Percentiles rank a stretch among this genome's conserved stretches.
Evolutionary conservation across 2,888 invertebrate species (phyloP).

Genomic region (Mellilla xanthometata): DNA sequence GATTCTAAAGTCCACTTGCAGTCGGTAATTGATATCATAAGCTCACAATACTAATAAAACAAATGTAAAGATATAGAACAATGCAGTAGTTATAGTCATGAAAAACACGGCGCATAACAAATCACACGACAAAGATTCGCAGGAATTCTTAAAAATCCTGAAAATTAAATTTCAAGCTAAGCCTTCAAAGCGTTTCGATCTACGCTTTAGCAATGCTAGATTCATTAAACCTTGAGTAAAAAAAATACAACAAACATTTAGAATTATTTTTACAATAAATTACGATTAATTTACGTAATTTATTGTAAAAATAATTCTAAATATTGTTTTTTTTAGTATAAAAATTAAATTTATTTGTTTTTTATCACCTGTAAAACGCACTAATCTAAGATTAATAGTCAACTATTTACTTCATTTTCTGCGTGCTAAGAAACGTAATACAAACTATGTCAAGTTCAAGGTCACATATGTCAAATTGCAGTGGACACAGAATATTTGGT

Average conservation of each 20-base stretch:
- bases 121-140: background rate
- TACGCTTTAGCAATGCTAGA: background rate
- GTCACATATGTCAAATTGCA: constrained; percentile 2
- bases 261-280: too few relatives aligned
- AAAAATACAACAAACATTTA: too few relatives aligned
- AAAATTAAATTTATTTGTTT: too few relatives aligned
- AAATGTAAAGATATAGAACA: too few relatives aligned
- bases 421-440: background rate
- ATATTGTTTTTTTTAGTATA: too few relatives aligned
- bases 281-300: too few relatives aligned
- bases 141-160: background rate
- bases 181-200: constrained; percentile 1
- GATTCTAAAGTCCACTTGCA: constrained; percentile 70
- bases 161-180: constrained; percentile 8
- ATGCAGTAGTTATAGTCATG: constrained; percentile 7
- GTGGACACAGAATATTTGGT: too few relatives aligned
- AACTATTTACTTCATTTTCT: background rate
- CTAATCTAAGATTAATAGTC: too few relatives aligned
- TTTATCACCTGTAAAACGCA: too few relatives aligned
- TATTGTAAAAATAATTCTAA: too few relatives aligned
- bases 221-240: too few relatives aligned
- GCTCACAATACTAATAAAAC: background rate
- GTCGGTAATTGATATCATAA: constrained; percentile 16
- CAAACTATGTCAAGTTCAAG: constrained; percentile 5
- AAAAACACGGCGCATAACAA: background rate